Evolutionary conservation across 2,113 vertebrate genomes (phyloP).

Genomic region (Microtus ochrogaster): DNA sequence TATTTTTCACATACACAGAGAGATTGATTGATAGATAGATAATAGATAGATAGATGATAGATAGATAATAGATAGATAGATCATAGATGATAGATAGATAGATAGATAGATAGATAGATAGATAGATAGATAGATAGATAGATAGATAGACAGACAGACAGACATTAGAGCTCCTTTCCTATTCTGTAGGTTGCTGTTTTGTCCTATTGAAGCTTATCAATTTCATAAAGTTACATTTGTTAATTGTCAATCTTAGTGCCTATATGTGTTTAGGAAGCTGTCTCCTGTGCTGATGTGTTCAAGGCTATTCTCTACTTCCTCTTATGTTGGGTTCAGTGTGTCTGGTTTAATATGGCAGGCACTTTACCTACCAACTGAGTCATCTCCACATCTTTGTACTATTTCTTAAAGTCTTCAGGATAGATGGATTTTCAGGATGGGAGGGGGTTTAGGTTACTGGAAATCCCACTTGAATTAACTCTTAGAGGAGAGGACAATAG

Average conservation of each 20-base stretch:
- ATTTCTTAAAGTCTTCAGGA: neutral
- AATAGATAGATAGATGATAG: no score
- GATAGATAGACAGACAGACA: no score
- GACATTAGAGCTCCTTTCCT: neutral
- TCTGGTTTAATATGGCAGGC: neutral
- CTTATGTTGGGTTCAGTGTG: neutral
- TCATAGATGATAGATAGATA: no score
- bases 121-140: no score
- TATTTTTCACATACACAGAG: no score
- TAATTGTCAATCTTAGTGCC: neutral
- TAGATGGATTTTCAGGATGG: neutral
- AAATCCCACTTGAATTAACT: neutral
- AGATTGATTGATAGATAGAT: no score
- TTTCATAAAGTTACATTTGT: neutral
- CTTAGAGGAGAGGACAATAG: neutral
- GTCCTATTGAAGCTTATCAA: neutral
- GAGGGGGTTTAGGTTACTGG: neutral
- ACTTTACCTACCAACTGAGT: neutral
- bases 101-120: no score
- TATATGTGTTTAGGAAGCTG: neutral
- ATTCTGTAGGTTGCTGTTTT: neutral
- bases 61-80: no score
- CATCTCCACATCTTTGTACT: neutral
- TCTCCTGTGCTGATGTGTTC: neutral
- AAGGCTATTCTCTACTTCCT: neutral